Base-by-base conservation (phyloP, 2,888 invertebrate genomes). In the Ormyrus nitidulus region DNA sequence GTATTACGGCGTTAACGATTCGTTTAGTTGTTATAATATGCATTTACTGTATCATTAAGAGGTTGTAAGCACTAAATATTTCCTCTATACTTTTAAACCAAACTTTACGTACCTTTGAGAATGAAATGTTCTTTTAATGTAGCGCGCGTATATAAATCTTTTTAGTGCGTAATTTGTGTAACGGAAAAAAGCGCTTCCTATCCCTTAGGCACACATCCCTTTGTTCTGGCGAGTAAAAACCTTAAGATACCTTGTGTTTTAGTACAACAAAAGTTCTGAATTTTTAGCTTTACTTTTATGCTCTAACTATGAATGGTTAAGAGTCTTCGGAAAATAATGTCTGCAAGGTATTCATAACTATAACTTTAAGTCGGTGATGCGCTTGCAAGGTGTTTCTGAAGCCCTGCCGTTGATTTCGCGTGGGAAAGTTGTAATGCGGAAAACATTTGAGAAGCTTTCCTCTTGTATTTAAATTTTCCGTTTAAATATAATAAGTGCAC, bases 231-330 rank as follows among this genome's bases (percentile, higher is more conserved):
- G 53, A 58, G 69, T 46, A 51, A 70, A 48, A 53, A 71, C 65
- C 54, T 19, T 19, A 19, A 11, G 44, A 11, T 56, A 13, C 13
- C 64, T n/a, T 13, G 51, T 58, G 51, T 48, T 74, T 62, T 53
- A 44, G 34, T 34, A 8, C 48, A 68, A 70, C 64, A 53, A 65
- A 71, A 75, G 56, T 70, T 80, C 71, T 76, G 66, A 80, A 80
- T 80, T 75, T 80, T 56, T 48, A 71, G 72, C 80, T 71, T 80
- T 62, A 51, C 56, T 66, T n/a, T n/a, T 68, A 59, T 61, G 65
- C 54, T 48, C 53, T 34, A 13, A 44, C 13, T 65, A 65, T 48
- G 68, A 72, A 54, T 53, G 4, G 34, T 2, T 34, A 34, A 34
- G 34, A 34, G 34, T 34, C 34, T 34, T 34, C 34, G 34, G 34